Evolutionary conservation across 1,140 invertebrate species (phyloP).

Genomic region (Lepidurus packardi): DNA sequence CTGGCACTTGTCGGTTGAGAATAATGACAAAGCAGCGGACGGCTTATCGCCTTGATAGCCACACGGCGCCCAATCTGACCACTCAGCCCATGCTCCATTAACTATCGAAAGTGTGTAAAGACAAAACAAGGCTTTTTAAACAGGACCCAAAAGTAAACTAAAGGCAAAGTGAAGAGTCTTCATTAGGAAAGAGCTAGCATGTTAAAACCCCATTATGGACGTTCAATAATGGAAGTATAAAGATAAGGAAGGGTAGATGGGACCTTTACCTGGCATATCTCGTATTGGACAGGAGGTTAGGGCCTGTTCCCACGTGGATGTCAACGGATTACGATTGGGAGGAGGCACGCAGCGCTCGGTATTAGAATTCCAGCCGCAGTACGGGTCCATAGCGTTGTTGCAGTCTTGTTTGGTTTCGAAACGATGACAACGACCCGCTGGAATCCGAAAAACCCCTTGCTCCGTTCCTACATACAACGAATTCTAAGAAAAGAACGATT

Average conservation of each 20-base stretch:
- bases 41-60: constrained; percentile 38
- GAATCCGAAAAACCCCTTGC: constrained; percentile 60
- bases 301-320: constrained; percentile 64
- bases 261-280: constrained; percentile 46
- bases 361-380: constrained; percentile 85
- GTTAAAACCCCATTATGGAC: constrained; percentile 9
- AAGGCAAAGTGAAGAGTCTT: neutral
- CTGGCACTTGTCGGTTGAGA: constrained; percentile 57
- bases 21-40: constrained; percentile 2
- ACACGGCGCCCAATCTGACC: constrained; percentile 58
- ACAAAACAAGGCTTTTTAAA: neutral
- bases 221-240: neutral
- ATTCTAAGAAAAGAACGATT: constrained; percentile 48
- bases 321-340: constrained; percentile 55
- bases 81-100: constrained; percentile 67
- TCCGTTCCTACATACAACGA: constrained; percentile 77
- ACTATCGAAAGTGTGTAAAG: constrained; percentile 46
- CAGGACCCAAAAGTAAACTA: neutral
- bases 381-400: constrained; percentile 79
- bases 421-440: constrained; percentile 65
- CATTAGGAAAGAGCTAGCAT: constrained; percentile 22
- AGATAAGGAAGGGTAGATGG: neutral
- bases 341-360: constrained; percentile 62
- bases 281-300: constrained; percentile 59
- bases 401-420: constrained; percentile 65